A percentile compares a stretch with the other conserved stretches of the same genome.
phyloP scores from a whole-genome alignment of 2,797 vertebrate genomes.

The Chiloscyllium punctatum region DNA sequence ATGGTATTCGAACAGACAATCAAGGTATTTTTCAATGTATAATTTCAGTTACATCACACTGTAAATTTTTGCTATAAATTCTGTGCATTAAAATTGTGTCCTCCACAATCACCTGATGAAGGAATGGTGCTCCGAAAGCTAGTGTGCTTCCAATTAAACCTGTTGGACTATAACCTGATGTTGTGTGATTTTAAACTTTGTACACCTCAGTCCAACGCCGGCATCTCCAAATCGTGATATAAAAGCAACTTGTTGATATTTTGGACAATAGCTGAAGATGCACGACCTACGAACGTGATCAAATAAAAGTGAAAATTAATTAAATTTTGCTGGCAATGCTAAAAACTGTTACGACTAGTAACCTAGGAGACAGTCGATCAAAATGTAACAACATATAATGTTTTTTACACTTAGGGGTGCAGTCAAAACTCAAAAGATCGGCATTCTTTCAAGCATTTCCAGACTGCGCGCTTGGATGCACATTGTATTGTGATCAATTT shows the following conservation, averaged over 20 bases:
- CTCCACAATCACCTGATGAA: too few species aligned
- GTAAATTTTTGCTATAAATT: too few species aligned
- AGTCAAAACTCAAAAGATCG: slow-evolving; percentile 78
- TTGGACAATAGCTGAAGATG: not conserved
- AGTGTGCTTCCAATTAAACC: too few species aligned
- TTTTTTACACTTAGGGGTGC: slow-evolving; percentile 67
- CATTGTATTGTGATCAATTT: slow-evolving; percentile 88
- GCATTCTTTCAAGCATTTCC: slow-evolving; percentile 83
- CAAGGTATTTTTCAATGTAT: too few species aligned
- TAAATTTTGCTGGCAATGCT: not conserved
- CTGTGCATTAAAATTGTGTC: too few species aligned
- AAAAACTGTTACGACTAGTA: not conserved
- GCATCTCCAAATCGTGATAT: not conserved
- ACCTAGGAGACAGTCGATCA: not conserved
- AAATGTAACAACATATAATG: not conserved
- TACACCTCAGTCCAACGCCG: too few species aligned
- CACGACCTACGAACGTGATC: too few species aligned
- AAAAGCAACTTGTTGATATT: not conserved
- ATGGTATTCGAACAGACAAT: too few species aligned
- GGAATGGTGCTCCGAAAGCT: too few species aligned
- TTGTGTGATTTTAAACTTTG: too few species aligned
- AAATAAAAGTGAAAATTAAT: not conserved
- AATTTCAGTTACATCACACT: too few species aligned
- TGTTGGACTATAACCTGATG: too few species aligned
- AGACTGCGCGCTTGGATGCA: slow-evolving; percentile 65